Base-by-base conservation (phyloP, 2,888 invertebrate genomes). In the Neoscelio sp. region DNA sequence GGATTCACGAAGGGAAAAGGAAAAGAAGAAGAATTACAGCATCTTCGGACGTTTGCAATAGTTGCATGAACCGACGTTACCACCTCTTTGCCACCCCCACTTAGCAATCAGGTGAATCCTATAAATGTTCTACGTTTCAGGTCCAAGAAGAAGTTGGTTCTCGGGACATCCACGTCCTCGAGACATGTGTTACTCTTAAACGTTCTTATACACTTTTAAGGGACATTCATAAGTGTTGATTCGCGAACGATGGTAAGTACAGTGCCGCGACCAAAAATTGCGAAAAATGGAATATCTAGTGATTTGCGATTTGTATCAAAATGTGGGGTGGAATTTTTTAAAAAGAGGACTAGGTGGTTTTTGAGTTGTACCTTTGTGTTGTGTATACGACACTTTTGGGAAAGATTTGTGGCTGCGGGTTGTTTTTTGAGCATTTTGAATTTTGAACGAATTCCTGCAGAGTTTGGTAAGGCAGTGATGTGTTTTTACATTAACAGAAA, bases 91-190 rank as follows among this genome's bases (percentile, higher is more conserved):
- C 46, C 70, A 60, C 75, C 68, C 78, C 75, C 76, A 81, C 78
- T 65, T 85, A 70, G 60, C 80, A 82, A 88, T 87, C 85, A 82
- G 85, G 85, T 87, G 89, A 89, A 90, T 90, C 90, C 90, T 90
- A 90, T 90, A 90, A 90, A 90, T 90, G 89, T 88, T 86, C 86
- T 84, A 86, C 85, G 86, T 85, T 82, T 67, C 82, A 81, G 67
- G 81, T 79, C 81, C 80, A 81, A 76, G 83, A 81, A 86, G 85
- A 87, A 87, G 87, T 87, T 86, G 67, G 84, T 80, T 83, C 85
- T 78, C 85, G 86, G 87, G 86, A 85, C 84, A 81, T 81, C 81
- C 79, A 84, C 76, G 85, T 86, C 86, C 87, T 83, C 80, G 88
- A 87, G 86, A 82, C 83, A 88, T 87, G 88, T 83, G 85, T 87